These are phyloP conservation scores for Alces alces DNA, from an alignment of 2,113 vertebrate genomes.

Conservation along the genomic window DNA sequence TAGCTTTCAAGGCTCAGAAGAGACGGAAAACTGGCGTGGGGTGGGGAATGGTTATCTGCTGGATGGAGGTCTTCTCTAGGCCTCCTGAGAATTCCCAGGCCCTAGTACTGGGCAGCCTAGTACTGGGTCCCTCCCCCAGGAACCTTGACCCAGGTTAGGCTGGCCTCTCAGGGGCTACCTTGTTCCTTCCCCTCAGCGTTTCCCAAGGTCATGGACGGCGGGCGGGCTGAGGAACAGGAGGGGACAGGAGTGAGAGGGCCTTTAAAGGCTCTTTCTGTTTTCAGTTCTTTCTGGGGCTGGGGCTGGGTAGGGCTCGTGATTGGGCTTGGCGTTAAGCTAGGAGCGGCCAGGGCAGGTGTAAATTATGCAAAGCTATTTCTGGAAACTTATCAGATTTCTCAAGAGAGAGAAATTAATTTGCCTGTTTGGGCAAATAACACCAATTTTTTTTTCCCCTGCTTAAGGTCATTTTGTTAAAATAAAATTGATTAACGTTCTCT, in stretches of 20 bases:
- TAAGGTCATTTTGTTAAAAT: constrained; percentile 71
- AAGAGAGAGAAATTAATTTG: constrained; percentile 67
- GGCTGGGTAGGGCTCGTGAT: background rate
- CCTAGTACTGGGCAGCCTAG: background rate
- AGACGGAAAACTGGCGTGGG: background rate
- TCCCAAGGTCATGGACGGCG: background rate
- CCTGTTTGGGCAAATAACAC: constrained; percentile 71
- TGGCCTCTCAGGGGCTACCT: background rate
- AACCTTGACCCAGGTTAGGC: background rate
- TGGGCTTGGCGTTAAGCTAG: background rate
- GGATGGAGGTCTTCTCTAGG: background rate
- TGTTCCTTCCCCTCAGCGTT: background rate
- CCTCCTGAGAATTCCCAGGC: background rate
- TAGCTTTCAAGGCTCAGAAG: background rate
- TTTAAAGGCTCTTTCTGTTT: background rate
- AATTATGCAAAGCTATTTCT: constrained; percentile 71
- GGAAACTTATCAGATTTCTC: constrained; percentile 67
- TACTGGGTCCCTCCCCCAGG: background rate
- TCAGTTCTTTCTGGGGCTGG: background rate
- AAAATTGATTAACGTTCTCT: constrained; percentile 70
- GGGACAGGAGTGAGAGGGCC: background rate
- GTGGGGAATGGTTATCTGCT: background rate
- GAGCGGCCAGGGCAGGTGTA: constrained; percentile 54
- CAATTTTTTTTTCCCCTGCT: constrained; percentile 65
- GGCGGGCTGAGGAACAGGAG: background rate